phyloP scores from a whole-genome alignment of 2,113 vertebrate species.

The Lagopus leucura region DNA sequence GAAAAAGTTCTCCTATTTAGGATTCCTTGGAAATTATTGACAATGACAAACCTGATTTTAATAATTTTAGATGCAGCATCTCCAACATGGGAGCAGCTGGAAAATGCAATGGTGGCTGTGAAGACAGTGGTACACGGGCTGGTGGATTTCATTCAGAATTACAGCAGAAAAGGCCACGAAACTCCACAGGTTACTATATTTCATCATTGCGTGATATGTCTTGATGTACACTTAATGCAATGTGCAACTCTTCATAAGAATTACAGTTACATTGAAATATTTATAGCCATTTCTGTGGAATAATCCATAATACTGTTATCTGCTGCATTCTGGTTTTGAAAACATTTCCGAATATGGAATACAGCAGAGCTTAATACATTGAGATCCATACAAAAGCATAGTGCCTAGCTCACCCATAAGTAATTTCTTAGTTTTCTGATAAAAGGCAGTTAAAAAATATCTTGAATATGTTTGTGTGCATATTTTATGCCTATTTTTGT shows the following conservation, averaged over 20 bases:
- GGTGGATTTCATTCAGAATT: constrained; percentile 97
- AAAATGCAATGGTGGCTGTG: constrained; percentile 92
- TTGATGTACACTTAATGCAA: neutral
- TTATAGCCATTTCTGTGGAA: neutral
- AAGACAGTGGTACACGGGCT: constrained; percentile 94
- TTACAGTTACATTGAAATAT: neutral
- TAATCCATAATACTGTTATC: neutral
- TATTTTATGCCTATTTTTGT: neutral
- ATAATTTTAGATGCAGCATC: constrained; percentile 85
- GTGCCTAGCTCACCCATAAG: neutral
- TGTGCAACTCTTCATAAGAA: neutral
- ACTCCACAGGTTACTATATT: constrained; percentile 86
- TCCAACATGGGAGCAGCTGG: constrained; percentile 93
- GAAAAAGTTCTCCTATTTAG: neutral
- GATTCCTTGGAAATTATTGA: neutral
- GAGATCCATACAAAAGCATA: neutral
- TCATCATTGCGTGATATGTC: fast-evolving
- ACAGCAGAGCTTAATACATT: neutral
- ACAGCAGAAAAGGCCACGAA: constrained; percentile 95
- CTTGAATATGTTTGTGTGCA: neutral
- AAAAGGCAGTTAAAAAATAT: neutral
- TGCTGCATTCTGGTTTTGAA: neutral
- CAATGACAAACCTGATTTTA: neutral
- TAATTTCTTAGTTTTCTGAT: neutral
- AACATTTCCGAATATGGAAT: neutral